These are phyloP conservation scores for Poecilobothrus nobilitatus DNA, from an alignment of 2,888 invertebrate genomes.

Conservation along the genomic window DNA sequence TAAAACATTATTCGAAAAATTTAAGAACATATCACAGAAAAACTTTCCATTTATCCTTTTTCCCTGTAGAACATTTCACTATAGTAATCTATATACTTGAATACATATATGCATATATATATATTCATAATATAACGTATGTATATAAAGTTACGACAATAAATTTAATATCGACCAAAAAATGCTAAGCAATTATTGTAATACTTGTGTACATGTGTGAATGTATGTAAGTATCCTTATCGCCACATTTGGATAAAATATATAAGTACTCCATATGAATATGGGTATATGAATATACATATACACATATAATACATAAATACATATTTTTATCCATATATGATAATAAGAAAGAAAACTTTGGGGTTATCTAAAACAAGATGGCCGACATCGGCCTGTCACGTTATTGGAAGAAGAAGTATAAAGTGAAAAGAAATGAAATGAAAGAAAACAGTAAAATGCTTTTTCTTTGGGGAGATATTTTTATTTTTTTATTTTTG, in stretches of 20 bases:
- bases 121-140: neutral
- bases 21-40: neutral
- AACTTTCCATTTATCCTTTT: neutral
- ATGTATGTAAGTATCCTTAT: too few relatives aligned
- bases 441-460: neutral
- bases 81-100: neutral
- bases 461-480: neutral
- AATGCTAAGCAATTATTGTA: neutral
- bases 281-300: too few relatives aligned
- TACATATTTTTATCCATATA: too few relatives aligned
- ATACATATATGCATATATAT: neutral
- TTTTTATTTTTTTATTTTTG: too few relatives aligned
- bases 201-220: too few relatives aligned
- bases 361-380: slow-evolving; percentile 31
- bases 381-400: slow-evolving; percentile 32
- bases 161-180: slow-evolving; percentile 6
- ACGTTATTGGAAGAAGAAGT: slow-evolving; percentile 28
- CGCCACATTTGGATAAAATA: too few relatives aligned
- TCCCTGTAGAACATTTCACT: neutral
- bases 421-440: neutral
- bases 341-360: neutral
- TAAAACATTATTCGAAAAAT: neutral
- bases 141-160: neutral
- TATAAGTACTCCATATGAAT: too few relatives aligned
- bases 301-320: neutral